Evolutionary conservation across 2,797 vertebrate species (phyloP).

Genomic region (Balearica regulorum): DNA sequence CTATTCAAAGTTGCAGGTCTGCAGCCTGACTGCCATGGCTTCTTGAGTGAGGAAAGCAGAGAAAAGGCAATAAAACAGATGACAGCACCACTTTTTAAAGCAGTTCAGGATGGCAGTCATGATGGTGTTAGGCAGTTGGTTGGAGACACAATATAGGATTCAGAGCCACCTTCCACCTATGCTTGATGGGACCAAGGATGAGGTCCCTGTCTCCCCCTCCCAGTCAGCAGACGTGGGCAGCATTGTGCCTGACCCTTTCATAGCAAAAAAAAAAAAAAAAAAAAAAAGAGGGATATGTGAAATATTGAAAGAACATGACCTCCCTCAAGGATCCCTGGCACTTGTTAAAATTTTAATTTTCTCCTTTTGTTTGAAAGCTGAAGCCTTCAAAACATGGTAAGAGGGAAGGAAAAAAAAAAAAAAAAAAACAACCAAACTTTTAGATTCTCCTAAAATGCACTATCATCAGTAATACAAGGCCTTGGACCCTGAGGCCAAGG

Average conservation of each 20-base stretch:
- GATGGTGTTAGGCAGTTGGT: too few relatives aligned
- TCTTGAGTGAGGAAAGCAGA: not conserved
- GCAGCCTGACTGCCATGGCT: not conserved
- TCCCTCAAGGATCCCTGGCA: not conserved
- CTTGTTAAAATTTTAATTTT: not conserved
- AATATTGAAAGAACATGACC: not conserved
- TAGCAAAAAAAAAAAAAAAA: not conserved
- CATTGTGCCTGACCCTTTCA: not conserved
- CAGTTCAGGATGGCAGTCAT: not conserved
- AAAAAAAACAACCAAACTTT: not conserved
- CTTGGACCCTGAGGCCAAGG: not conserved
- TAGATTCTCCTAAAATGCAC: not conserved
- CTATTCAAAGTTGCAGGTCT: not conserved
- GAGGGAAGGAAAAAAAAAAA: too few relatives aligned
- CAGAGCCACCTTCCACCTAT: not conserved
- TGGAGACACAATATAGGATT: not conserved
- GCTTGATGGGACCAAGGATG: not conserved
- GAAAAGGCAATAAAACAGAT: not conserved
- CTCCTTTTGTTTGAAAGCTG: not conserved
- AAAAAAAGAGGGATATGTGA: not conserved
- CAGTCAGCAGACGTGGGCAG: not conserved
- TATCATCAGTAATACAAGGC: not conserved
- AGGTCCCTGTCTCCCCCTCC: not conserved
- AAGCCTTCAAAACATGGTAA: not conserved
- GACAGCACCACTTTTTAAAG: not conserved